Percentiles rank a stretch among this genome's conserved stretches.
Conservation (phyloP, 2,113 vertebrate genomes). For the Motacilla alba region DNA sequence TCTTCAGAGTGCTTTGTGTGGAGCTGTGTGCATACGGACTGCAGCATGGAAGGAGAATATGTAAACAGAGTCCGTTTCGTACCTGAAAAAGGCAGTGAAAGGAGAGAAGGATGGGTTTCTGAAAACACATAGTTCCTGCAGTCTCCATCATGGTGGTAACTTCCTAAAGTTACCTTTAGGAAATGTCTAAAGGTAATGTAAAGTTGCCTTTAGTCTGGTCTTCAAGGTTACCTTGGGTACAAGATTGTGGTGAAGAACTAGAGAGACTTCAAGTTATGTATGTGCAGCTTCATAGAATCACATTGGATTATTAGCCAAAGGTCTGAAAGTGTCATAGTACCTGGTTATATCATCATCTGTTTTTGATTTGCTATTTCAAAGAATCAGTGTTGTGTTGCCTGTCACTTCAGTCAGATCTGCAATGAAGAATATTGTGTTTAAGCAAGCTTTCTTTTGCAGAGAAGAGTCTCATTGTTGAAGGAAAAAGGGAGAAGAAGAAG, state of each 20-base stretch:
- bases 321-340: not conserved
- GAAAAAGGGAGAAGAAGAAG: slow-evolving; percentile 93
- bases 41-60: not conserved
- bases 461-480: slow-evolving; percentile 86
- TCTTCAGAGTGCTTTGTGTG: not conserved
- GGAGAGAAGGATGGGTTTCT: not conserved
- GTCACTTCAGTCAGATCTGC: not conserved
- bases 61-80: not conserved
- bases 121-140: not conserved
- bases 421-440: not conserved
- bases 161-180: not conserved
- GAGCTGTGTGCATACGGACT: rapidly evolving
- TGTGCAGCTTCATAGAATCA: not conserved
- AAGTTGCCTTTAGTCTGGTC: not conserved
- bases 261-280: not conserved
- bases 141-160: rapidly evolving
- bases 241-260: not conserved
- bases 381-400: not conserved
- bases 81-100: not conserved
- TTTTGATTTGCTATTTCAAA: not conserved
- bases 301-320: not conserved
- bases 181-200: not conserved
- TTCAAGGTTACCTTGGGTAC: not conserved
- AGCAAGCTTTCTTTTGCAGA: slow-evolving; percentile 68
- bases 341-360: not conserved